These are phyloP conservation scores for Xestia ashworthii DNA, from an alignment of 2,888 invertebrate genomes.

Conservation along the genomic window DNA sequence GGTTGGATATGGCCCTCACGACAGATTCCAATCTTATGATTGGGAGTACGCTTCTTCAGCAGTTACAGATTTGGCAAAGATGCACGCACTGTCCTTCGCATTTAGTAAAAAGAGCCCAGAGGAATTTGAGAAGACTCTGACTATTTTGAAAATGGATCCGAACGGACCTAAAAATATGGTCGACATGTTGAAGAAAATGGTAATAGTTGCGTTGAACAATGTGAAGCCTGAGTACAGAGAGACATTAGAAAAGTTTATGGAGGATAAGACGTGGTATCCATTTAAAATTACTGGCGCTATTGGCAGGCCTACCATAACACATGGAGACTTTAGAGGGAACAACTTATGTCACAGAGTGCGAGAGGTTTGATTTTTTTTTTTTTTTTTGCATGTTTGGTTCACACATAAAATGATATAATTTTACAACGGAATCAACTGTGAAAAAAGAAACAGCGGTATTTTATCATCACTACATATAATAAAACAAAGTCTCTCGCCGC, in stretches of 20 bases:
- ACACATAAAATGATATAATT: too few relatives aligned
- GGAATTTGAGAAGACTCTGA: constrained; percentile 10
- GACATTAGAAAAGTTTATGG: constrained; percentile 59
- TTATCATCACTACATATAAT: too few relatives aligned
- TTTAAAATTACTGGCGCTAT: background rate
- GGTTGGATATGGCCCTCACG: constrained; percentile 61
- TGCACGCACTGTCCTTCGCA: constrained; percentile 78
- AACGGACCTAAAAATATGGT: background rate
- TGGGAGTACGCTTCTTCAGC: constrained; percentile 60
- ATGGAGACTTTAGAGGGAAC: constrained; percentile 69
- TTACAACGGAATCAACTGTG: too few relatives aligned
- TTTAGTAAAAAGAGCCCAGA: constrained; percentile 64
- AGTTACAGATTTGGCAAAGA: constrained; percentile 70
- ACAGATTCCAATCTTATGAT: constrained; percentile 65
- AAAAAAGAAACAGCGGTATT: too few relatives aligned
- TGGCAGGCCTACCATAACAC: constrained; percentile 2
- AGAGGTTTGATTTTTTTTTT: constrained; percentile 51
- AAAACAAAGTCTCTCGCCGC: too few relatives aligned
- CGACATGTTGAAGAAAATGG: background rate
- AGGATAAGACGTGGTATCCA: background rate
- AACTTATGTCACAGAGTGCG: constrained; percentile 68
- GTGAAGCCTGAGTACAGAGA: constrained; percentile 68
- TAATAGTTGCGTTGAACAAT: constrained; percentile 45
- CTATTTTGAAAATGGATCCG: background rate
- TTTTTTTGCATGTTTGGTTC: background rate